phyloP scores from a whole-genome alignment of 2,797 vertebrate species.

The Pseudocheirus occidentalis region DNA sequence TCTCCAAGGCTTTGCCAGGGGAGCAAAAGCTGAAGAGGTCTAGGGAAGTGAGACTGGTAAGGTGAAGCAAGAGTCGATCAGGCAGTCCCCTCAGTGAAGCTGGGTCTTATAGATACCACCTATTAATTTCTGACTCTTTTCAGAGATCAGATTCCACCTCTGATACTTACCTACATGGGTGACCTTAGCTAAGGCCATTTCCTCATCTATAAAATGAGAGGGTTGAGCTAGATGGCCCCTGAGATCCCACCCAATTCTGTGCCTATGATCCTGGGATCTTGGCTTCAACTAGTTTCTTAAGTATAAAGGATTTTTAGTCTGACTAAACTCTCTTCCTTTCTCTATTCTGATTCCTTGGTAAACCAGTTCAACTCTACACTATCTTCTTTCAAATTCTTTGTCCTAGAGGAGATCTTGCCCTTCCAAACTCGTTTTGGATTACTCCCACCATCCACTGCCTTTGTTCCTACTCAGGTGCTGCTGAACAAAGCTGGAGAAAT shows the following conservation, averaged over 20 bases:
- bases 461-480: background rate
- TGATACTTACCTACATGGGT: background rate
- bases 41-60: background rate
- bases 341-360: background rate
- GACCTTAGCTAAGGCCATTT: background rate
- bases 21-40: background rate
- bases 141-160: background rate
- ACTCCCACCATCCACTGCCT: background rate
- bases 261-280: background rate
- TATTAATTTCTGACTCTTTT: background rate
- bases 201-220: background rate
- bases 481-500: background rate
- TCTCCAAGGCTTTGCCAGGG: background rate
- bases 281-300: background rate
- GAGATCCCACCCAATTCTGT: background rate
- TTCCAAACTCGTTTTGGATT: background rate
- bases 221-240: background rate
- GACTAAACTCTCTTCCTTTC: background rate
- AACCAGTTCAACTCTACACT: background rate
- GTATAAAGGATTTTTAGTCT: background rate
- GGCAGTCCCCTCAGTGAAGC: background rate
- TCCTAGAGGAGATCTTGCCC: too few relatives aligned
- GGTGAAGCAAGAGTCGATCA: background rate
- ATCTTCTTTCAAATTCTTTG: background rate
- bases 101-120: background rate